phyloP scores from a whole-genome alignment of 2,888 invertebrate genomes.

The Agrochola lota region DNA sequence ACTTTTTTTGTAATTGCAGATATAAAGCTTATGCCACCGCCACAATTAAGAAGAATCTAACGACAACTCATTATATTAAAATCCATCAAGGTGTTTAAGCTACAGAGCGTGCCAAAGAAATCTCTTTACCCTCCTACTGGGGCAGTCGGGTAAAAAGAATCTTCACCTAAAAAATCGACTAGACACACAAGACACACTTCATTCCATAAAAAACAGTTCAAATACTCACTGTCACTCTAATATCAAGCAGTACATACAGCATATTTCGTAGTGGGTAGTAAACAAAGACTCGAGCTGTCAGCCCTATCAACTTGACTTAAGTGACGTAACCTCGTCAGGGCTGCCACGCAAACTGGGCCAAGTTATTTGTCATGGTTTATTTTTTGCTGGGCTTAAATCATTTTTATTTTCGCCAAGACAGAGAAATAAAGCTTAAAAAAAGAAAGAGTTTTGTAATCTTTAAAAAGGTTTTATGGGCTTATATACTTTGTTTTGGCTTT shows the following conservation, averaged over 20 bases:
- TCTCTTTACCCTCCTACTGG: no score
- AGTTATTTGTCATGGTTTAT: conserved; percentile 52
- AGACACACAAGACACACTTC: not conserved
- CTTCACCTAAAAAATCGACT: not conserved
- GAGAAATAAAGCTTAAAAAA: not conserved
- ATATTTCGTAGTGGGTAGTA: conserved; percentile 12
- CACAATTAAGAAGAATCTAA: no score
- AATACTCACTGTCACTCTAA: conserved; percentile 13
- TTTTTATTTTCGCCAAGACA: conserved; percentile 10
- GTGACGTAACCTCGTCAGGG: conserved; percentile 61
- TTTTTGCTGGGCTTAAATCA: conserved; percentile 38
- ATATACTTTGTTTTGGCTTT: no score
- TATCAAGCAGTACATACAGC: not conserved
- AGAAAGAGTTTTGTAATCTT: not conserved
- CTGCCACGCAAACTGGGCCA: conserved; percentile 60
- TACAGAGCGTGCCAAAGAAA: no score
- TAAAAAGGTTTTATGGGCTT: not conserved
- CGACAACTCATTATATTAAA: no score
- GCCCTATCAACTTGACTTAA: conserved; percentile 49
- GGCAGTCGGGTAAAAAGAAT: not conserved
- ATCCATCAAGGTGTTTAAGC: no score
- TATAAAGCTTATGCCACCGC: no score
- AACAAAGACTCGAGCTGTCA: conserved; percentile 58
- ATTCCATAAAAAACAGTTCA: not conserved
- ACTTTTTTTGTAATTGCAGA: no score